Evolutionary conservation across 1,140 invertebrate genomes (phyloP), one percentile per base, ranked within the genome.

Genomic region (Dreissena polymorpha): DNA sequence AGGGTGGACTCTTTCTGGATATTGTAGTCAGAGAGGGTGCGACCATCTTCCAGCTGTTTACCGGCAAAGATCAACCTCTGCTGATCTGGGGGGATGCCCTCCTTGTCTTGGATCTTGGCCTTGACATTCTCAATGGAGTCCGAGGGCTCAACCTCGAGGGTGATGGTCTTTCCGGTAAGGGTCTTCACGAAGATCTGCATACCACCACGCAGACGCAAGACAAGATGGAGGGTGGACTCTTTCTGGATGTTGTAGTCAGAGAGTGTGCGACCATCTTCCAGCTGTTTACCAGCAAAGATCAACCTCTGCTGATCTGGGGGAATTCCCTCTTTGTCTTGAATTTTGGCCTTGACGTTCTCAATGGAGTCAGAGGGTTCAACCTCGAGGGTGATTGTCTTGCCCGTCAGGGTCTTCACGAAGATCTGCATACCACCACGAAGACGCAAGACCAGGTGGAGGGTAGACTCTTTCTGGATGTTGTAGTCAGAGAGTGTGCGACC

Each of bases 41-140:
- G 94, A 13, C 96, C 97, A 95, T 99, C 97, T 94, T 98, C 97
- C 73, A 99, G 93, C 93, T 98, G 97, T 93, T 98, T 98, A 55
- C 97, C 97, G 84, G 91, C 97, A 93, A 92, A 92, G 88, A 93
- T 93, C 55, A 92, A 81, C 79, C 92, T 84, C 86, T 93, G 92
- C 84, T 94, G 93, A 86, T 94, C 93, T 84, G 93, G 93, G 21
- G 93, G 93, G 86, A 94, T 92, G 27, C 92, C 92, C 88, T 95
- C 97, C 95, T 98, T 97, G 94, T 98, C 95, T 93, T 98, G 97
- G 90, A 98, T 97, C 91, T 98, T 97, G 27, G 96, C 96, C 92
- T 98, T 98, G 1, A 98, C 97, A 96, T 98, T 97, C 94, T 98
- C 97, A 91, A 98, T 98, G 49, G 97, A 97, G 92, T 98, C 97